Evolutionary conservation across 2,113 vertebrate species (phyloP).

Genomic region (Otis tarda): DNA sequence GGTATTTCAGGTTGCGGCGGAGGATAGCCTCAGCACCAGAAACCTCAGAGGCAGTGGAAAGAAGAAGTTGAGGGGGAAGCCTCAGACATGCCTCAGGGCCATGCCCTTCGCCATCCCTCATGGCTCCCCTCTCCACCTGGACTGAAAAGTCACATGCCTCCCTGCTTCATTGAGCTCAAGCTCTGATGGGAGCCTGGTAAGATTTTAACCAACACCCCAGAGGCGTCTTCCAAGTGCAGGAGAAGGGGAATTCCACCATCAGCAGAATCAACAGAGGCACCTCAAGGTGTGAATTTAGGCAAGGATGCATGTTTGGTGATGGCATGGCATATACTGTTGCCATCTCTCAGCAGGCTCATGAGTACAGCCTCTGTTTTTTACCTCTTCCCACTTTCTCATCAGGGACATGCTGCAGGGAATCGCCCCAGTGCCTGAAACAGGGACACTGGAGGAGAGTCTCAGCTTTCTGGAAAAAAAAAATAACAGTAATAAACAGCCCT

Average conservation of each 20-base stretch:
- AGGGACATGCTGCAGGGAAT: not conserved
- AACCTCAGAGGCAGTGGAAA: not conserved
- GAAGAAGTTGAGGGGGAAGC: not conserved
- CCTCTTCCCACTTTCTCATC: not conserved
- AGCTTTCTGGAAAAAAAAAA: not conserved
- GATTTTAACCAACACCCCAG: not conserved
- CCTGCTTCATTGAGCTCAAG: rapidly evolving
- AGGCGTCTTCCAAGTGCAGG: not conserved
- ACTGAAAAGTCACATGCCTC: rapidly evolving
- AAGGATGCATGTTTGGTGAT: not conserved
- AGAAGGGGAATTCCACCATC: not conserved
- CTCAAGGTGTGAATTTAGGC: not conserved
- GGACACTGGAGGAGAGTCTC: not conserved
- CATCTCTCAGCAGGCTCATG: not conserved
- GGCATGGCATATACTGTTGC: not conserved
- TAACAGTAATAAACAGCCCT: not conserved
- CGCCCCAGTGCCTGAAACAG: rapidly evolving
- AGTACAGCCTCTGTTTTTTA: not conserved
- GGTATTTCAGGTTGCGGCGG: not conserved
- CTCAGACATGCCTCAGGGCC: not conserved
- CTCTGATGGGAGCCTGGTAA: not conserved
- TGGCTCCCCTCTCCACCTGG: rapidly evolving
- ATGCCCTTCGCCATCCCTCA: not conserved
- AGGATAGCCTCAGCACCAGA: not conserved
- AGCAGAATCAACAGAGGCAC: rapidly evolving